Evolutionary conservation across 2,797 vertebrate genomes (phyloP).

Genomic region (Chanos chanos): DNA sequence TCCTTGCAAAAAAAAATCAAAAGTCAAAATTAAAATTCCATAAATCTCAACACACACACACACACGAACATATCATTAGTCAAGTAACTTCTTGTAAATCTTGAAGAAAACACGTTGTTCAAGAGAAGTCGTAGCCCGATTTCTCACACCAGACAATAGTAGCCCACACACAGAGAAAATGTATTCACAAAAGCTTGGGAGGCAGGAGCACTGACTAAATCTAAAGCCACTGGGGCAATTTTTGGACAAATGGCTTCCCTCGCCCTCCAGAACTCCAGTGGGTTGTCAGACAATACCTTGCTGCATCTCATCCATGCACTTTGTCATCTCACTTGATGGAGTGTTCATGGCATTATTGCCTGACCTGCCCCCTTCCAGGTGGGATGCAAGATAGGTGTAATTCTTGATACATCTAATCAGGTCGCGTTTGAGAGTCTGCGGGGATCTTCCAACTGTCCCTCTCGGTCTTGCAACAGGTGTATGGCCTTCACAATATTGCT

Average conservation of each 20-base stretch:
- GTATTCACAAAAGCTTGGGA: constrained; percentile 33
- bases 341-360: too few species aligned
- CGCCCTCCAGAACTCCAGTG: constrained; percentile 31
- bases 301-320: too few species aligned
- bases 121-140: constrained; percentile 26
- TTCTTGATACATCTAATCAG: constrained; percentile 7
- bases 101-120: constrained; percentile 7
- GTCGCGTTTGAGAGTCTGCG: too few species aligned
- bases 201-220: constrained; percentile 28
- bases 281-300: too few species aligned
- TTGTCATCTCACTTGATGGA: too few species aligned
- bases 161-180: constrained; percentile 34
- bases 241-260: constrained; percentile 31
- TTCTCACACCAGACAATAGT: constrained; percentile 25
- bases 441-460: too few species aligned
- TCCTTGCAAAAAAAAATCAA: too few species aligned
- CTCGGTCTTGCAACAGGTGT: constrained; percentile 21
- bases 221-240: constrained; percentile 22
- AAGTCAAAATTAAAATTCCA: too few species aligned
- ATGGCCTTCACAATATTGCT: constrained; percentile 31
- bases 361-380: constrained; percentile 6
- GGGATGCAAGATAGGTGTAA: constrained; percentile 14
- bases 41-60: too few species aligned
- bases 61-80: too few species aligned
- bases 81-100: too few species aligned